Conservation (phyloP, 2,888 invertebrate genomes). For the Cheilosia soror region DNA sequence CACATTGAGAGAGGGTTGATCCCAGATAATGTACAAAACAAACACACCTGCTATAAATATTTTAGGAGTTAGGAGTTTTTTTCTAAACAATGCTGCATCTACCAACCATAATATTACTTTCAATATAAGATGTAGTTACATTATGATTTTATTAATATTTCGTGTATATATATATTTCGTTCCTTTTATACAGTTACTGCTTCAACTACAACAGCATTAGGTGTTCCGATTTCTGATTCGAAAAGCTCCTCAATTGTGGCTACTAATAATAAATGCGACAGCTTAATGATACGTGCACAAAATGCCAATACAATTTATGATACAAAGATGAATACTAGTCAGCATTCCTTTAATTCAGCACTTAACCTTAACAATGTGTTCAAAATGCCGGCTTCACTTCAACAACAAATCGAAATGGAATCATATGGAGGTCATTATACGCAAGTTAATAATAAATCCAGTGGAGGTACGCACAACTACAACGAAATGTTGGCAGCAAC, state of each 20-base stretch:
- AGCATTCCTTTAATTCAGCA: slow-evolving; percentile 43
- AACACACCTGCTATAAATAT: too few relatives aligned
- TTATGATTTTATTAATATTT: not conserved
- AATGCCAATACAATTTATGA: slow-evolving; percentile 37
- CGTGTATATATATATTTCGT: not conserved
- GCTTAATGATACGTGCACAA: slow-evolving; percentile 23
- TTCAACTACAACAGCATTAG: not conserved
- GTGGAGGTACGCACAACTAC: slow-evolving; percentile 63
- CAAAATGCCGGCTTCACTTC: slow-evolving; percentile 61
- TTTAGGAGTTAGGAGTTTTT: too few relatives aligned
- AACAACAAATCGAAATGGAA: slow-evolving; percentile 51
- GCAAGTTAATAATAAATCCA: slow-evolving; percentile 70
- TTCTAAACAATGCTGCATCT: too few relatives aligned
- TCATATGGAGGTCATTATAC: slow-evolving; percentile 71
- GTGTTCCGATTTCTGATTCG: slow-evolving; percentile 37
- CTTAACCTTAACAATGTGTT: slow-evolving; percentile 42
- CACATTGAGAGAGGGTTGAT: too few relatives aligned
- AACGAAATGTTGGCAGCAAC: slow-evolving; percentile 46
- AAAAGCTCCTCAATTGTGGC: slow-evolving; percentile 16
- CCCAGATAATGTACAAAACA: too few relatives aligned
- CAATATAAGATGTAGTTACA: too few relatives aligned
- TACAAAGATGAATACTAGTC: slow-evolving; percentile 50
- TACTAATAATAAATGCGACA: slow-evolving; percentile 51
- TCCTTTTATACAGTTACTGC: slow-evolving; percentile 1
- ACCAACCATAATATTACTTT: not conserved